Conservation (phyloP, 2,888 invertebrate genomes). For the Amiota mariae region DNA sequence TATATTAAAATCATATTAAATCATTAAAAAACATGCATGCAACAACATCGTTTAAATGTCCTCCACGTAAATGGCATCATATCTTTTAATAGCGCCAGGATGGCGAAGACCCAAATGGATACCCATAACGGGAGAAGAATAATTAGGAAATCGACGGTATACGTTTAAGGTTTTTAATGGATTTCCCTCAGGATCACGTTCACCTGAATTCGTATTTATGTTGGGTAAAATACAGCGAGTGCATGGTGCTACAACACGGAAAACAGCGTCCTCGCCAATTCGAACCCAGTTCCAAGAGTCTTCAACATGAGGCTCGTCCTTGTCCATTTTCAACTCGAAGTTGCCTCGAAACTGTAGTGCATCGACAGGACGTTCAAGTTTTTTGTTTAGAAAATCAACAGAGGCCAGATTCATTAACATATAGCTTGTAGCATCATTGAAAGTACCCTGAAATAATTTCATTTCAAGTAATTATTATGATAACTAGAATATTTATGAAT, state of each 20-base stretch:
- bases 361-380: slow-evolving; percentile 75
- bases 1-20: too few species aligned
- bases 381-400: slow-evolving; percentile 79
- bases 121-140: slow-evolving; percentile 74
- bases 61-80: slow-evolving; percentile 75
- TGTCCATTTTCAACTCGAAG: slow-evolving; percentile 79
- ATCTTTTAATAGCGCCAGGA: slow-evolving; percentile 72
- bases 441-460: slow-evolving; percentile 75
- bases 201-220: slow-evolving; percentile 80
- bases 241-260: slow-evolving; percentile 64
- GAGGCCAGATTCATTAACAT: slow-evolving; percentile 81
- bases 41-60: slow-evolving; percentile 49
- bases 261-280: slow-evolving; percentile 72
- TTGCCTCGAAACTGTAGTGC: slow-evolving; percentile 80
- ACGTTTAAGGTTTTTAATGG: slow-evolving; percentile 78
- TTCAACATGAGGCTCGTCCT: slow-evolving; percentile 78
- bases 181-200: slow-evolving; percentile 77
- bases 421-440: slow-evolving; percentile 81
- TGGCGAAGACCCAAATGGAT: slow-evolving; percentile 75
- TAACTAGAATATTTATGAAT: not conserved
- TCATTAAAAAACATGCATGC: not conserved
- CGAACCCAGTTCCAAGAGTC: slow-evolving; percentile 83
- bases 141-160: slow-evolving; percentile 58
- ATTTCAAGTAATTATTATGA: not conserved
- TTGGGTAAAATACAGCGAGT: slow-evolving; percentile 82